phyloP scores from a whole-genome alignment of 2,113 vertebrate genomes.

The Microtus pennsylvanicus region DNA sequence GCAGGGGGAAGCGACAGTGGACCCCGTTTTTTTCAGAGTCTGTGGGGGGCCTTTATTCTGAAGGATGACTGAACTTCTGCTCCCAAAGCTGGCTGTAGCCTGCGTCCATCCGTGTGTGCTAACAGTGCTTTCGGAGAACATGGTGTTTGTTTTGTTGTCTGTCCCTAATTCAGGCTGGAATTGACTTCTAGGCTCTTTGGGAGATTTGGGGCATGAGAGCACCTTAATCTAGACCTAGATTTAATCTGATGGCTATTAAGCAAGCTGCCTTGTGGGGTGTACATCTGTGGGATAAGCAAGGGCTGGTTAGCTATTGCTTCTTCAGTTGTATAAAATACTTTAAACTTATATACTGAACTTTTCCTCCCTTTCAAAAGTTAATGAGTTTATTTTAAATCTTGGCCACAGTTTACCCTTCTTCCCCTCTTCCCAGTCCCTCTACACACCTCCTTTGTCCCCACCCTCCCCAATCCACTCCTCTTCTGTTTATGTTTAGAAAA shows the following conservation, averaged over 20 bases:
- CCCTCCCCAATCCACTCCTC: neutral
- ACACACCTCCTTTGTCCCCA: neutral
- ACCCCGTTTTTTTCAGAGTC: neutral
- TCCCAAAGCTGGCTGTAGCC: neutral
- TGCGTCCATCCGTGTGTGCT: neutral
- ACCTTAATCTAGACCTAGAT: neutral
- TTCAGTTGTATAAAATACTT: neutral
- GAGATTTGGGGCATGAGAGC: neutral
- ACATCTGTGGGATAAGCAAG: neutral
- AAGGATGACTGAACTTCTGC: neutral
- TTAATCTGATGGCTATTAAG: neutral
- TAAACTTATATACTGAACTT: neutral
- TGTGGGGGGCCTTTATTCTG: neutral
- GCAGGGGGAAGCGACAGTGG: neutral
- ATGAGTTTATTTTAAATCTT: neutral
- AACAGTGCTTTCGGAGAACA: neutral
- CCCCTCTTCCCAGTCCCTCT: neutral
- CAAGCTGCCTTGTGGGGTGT: neutral
- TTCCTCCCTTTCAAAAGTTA: neutral
- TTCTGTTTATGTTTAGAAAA: neutral
- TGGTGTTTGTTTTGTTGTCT: neutral
- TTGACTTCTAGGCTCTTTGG: neutral
- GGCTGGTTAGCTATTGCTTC: neutral
- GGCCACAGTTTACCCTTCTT: neutral
- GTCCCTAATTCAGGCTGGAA: neutral